Evolutionary conservation across 2,888 invertebrate species (phyloP), one percentile per base, ranked within the genome.

Genomic region (Dryocosmus kuriphilus): DNA sequence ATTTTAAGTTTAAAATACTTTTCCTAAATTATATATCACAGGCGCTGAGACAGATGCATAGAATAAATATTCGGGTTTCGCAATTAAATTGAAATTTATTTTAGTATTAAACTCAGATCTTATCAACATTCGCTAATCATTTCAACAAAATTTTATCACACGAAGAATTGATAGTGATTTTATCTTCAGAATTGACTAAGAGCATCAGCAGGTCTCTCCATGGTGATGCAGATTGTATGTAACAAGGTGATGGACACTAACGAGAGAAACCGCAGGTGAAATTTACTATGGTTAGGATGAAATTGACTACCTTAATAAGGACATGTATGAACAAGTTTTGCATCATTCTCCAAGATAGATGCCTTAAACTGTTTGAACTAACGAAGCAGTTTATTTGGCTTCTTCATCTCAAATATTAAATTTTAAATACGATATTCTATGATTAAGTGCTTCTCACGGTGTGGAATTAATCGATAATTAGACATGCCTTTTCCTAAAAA

Each of bases 291-390:
- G 81, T 80, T 71, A 77, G 77, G 77, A 78, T 79, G 79, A 85
- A 83, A 82, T 80, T 81, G 78, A 81, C 79, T 76, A 77, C 76
- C 79, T 81, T 84, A 85, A 85, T 84, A 82, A 81, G 78, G 79
- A 79, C 80, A 80, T 80, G 78, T 80, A 80, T 75, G 82, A 75
- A 75, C 79, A 77, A 62, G 30, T 57, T 77, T 78, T 79, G 67
- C 79, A 78, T 80, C 63, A 77, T 82, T 83, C 80, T 65, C 73
- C 76, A 41, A 73, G 71, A 27, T 71, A 30, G 38, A 77, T 80
- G 61, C 80, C 62, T 76, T 27, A 46, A 67, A 16, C 41, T 24
- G 19, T 27, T 67, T 67, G 1, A 27, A 19, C 14, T 27, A 67
- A 67, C 27, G 19, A 67, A 27, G 3, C 41, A 27, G 35, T 41